Evolutionary conservation across 2,113 vertebrate species (phyloP), one percentile per base, ranked within the genome.

Genomic region (Rhinolophus sinicus): DNA sequence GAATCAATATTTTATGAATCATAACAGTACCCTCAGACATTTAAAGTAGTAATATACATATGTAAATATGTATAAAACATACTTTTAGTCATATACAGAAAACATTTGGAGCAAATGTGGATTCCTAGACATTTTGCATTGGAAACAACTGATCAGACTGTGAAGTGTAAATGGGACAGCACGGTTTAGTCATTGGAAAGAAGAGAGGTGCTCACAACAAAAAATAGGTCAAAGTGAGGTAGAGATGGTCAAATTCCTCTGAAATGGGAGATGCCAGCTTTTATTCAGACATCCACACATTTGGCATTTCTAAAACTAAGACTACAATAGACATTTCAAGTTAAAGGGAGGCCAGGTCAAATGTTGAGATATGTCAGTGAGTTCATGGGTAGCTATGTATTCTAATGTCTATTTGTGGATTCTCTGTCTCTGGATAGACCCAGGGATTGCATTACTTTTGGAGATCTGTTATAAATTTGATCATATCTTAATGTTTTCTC

Each of bases 401-500:
- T 76, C 76, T 70, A 22, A 54, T 13, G 70, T 95, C 73, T 80
- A 8, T 90, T 82, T 95, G 35, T 21, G 67, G 58, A 44, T 87
- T 95, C n/a, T 50, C 54, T 64, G 72, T 52, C 24, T 81, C 70
- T 73, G 73, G 40, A 28, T 40, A 77, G 47, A 89, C 78, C 8
- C 6, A 82, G 18, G 9, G 28, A 54, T 72, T 89, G 26, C 19
- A 70, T 50, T 81, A 28, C 33, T 90, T 77, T 28, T 38, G 33
- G 78, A 87, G 40, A 62, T 95, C n/a, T 87, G 18, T 69, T 94
- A 76, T 33, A 81, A 81, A 93, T 84, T 81, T 94, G 86, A 94
- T 97, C 30, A 1, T 75, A 92, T 92, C 86, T 97, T 76, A 50
- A 64, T 92, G 44, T 95, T 94, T 97, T 93, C 54, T 97, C 60